Base-by-base conservation (phyloP, 2,113 vertebrate species). In the Todiramphus chloris region DNA sequence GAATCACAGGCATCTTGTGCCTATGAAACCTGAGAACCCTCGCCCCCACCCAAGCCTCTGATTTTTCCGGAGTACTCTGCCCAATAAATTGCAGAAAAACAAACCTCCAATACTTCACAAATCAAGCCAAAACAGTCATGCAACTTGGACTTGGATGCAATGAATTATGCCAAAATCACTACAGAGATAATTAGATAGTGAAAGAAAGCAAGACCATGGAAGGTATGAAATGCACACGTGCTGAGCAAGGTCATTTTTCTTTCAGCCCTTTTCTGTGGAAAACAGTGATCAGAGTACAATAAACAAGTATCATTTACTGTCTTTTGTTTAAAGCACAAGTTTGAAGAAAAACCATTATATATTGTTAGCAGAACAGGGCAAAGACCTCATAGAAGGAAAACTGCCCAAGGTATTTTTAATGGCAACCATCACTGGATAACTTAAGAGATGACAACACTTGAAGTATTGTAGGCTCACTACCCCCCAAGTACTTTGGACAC, bases 61-160 rank as follows among this genome's bases (percentile, higher is more conserved):
- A 97, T 96, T 96, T 96, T 96, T 96, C 96, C 89, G 83, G 96
- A 94, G 76, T 93, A 81, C 69, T 95, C 90, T 97, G 92, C 83
- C 92, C 96, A 96, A 83, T 28, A 56, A 91, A 95, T 96, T 75
- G 73, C 83, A 96, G 96, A 96, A 96, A 96, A 97, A 96, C 89
- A 97, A 96, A 95, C 92, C 96, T 84, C 86, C 88, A 48, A 92
- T 95, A 89, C 94, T 96, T 78, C 83, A 96, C 86, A 95, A 92
- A 96, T 90, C 96, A 96, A 95, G 94, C 96, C 96, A 97, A 96
- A 96, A 96, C 93, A 97, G 94, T 96, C 96, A 96, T 96, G 90
- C 94, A 96, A 48, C 90, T 96, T 96, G 96, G 94, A 96, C 83
- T 78, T 51, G 76, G 73, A 96, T 89, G 76, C 92, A 92, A 64